These are phyloP conservation scores for Rutpela maculata DNA, from an alignment of 2,888 invertebrate species.

Conservation along the genomic window DNA sequence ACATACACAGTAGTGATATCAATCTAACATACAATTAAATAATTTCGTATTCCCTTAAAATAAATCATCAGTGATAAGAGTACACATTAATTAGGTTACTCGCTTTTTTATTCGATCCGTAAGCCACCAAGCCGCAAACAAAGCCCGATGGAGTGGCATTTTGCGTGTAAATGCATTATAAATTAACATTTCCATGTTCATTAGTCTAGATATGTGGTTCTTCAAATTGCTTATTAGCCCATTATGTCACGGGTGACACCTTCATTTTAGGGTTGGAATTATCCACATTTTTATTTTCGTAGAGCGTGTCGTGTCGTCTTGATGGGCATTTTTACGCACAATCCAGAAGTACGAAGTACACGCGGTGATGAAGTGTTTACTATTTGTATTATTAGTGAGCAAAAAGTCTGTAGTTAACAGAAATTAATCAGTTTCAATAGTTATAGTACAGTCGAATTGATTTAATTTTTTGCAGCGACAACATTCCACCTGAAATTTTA, in stretches of 20 bases:
- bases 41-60: not conserved
- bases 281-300: conserved; percentile 40
- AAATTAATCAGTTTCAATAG: too few relatives aligned
- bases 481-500: too few relatives aligned
- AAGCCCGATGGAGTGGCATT: conserved; percentile 42
- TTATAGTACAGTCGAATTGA: too few relatives aligned
- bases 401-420: too few relatives aligned
- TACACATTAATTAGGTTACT: conserved; percentile 18
- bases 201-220: conserved; percentile 54
- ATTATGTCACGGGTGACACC: conserved; percentile 56
- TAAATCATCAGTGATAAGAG: not conserved
- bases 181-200: conserved; percentile 56
- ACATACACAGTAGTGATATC: too few relatives aligned
- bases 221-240: conserved; percentile 56
- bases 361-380: not conserved
- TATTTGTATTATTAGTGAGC: too few relatives aligned
- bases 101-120: not conserved
- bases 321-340: not conserved
- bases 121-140: not conserved
- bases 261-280: conserved; percentile 42
- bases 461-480: too few relatives aligned
- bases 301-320: not conserved
- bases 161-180: conserved; percentile 54
- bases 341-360: not conserved
- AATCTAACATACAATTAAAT: not conserved